Evolutionary conservation across 2,797 vertebrate genomes (phyloP), one percentile per base, ranked within the genome.

Genomic region (Esox lucius): DNA sequence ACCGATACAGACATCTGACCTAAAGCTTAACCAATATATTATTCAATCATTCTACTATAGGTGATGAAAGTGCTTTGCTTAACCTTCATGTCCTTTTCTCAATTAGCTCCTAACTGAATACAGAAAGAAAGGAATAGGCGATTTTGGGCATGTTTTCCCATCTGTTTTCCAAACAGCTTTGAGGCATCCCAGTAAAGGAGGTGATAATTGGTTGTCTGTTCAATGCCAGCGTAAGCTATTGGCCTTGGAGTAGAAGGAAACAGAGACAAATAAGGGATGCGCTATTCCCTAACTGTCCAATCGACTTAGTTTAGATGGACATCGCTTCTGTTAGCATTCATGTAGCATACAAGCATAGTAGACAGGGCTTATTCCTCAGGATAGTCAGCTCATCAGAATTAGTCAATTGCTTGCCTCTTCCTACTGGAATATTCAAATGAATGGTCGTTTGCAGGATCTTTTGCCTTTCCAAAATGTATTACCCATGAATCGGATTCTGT

Each of bases 251-350:
- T 2, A 42, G 35, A 24, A 51, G 13, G 35, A 68, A 69, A 24
- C 56, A 6, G 74, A 35, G 65, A 68, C 53, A 61, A 31, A 61
- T 22, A 61, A 13, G 17, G 33, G 53, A 77, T 70, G 65, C 75
- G 78, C 75, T 75, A 79, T 81, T 74, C 74, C 28, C 76, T 13
- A 22, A 75, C 66, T 33, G 75, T 28, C 61, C 61, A 39, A 75
- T 53, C 24, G 59, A 22, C 22, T 86, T 83, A 82, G 81, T 85
- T 71, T 76, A 12, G 68, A 75, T 28, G 65, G 79, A 79, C 73
- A 64, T 15, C 1, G n/a, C 72, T n/a, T 24, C 4, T 77, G 84
- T 89, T 87, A 83, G 80, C 76, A 87, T 88, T 87, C 85, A 74
- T 69, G 78, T 66, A 81, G 71, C 73, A 31, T 35, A 35, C 64